These are phyloP conservation scores for Halcyon malimbica DNA, from an alignment of 2,113 vertebrate species.

Conservation along the genomic window DNA sequence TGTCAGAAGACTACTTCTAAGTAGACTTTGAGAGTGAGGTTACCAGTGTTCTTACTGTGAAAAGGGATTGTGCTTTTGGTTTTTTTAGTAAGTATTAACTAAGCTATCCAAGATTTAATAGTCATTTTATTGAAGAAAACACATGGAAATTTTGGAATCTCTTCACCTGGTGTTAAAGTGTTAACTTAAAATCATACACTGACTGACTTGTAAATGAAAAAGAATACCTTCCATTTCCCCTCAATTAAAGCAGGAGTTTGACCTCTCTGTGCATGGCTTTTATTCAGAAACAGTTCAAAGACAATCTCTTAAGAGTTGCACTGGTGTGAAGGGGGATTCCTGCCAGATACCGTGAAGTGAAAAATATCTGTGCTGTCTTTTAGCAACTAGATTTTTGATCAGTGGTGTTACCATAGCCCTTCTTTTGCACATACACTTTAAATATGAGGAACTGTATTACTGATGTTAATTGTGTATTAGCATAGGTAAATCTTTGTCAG, in stretches of 20 bases:
- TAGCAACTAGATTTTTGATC: background rate
- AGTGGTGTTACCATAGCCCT: background rate
- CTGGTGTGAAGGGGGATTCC: background rate
- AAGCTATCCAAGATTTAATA: background rate
- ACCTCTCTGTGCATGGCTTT: background rate
- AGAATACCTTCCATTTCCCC: background rate
- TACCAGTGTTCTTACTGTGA: background rate
- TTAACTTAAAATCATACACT: background rate
- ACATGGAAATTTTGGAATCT: background rate
- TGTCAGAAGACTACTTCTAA: background rate
- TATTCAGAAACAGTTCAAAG: background rate
- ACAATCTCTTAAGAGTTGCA: background rate
- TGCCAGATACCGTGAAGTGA: background rate
- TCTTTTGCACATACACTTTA: background rate
- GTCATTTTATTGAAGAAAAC: background rate
- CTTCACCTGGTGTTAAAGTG: background rate
- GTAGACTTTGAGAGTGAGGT: background rate
- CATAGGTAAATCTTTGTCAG: background rate
- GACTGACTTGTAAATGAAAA: background rate
- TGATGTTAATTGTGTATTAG: background rate
- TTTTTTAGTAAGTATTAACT: background rate
- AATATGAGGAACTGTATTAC: background rate
- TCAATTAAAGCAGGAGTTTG: background rate
- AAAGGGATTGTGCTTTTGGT: background rate
- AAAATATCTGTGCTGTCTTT: background rate